Percentiles rank a stretch among this genome's conserved stretches.
phyloP scores from a whole-genome alignment of 2,888 invertebrate species.

The Beris chalybata region DNA sequence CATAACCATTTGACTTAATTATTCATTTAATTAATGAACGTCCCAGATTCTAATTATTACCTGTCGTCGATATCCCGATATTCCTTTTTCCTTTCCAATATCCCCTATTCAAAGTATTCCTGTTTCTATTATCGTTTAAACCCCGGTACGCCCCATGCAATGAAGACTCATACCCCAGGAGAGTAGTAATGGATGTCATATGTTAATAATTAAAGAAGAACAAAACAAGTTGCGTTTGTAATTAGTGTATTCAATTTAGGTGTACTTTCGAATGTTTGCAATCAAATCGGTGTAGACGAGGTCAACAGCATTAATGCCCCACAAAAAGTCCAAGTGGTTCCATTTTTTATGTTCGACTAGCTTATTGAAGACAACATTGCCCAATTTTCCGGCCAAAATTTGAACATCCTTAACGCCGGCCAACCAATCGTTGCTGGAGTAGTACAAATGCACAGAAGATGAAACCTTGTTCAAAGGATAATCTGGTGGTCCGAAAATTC shows the following conservation, averaged over 20 bases:
- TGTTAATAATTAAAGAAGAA: too few relatives aligned
- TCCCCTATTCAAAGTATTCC: too few relatives aligned
- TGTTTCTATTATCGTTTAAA: too few relatives aligned
- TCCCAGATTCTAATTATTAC: too few relatives aligned
- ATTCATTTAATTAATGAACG: too few relatives aligned
- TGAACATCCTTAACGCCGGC: slow-evolving; percentile 60
- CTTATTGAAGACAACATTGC: slow-evolving; percentile 58
- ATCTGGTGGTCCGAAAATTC: slow-evolving; percentile 60
- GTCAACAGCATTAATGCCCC: slow-evolving; percentile 64
- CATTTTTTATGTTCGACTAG: slow-evolving; percentile 60
- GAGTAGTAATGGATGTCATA: too few relatives aligned
- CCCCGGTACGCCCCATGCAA: too few relatives aligned
- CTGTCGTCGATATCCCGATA: too few relatives aligned
- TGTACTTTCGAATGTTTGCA: slow-evolving; percentile 43
- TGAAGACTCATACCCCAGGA: too few relatives aligned
- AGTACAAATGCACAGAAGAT: slow-evolving; percentile 67
- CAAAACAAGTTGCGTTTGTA: too few relatives aligned
- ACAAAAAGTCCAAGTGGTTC: slow-evolving; percentile 71
- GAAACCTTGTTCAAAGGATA: slow-evolving; percentile 63
- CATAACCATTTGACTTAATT: too few relatives aligned
- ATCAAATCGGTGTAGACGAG: slow-evolving; percentile 60
- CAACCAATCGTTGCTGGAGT: slow-evolving; percentile 68
- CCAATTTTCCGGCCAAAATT: slow-evolving; percentile 56
- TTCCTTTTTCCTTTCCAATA: too few relatives aligned
- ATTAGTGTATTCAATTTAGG: background rate